Evolutionary conservation across 2,888 invertebrate species (phyloP), one percentile per base, ranked within the genome.

Genomic region (Oscheius sp.): DNA sequence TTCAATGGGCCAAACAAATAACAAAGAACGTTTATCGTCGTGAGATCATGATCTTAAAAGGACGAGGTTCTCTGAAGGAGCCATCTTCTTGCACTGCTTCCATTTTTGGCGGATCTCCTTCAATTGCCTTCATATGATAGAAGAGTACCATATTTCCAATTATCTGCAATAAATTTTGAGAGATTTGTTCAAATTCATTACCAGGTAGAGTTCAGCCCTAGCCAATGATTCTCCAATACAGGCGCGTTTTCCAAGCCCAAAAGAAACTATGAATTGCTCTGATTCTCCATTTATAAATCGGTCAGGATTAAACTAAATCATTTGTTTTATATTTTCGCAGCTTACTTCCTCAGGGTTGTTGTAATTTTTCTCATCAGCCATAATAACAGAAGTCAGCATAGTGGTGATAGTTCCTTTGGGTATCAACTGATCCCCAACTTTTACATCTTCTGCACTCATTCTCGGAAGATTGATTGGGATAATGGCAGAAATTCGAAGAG

Each of bases 351-450:
- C 52, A 1, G 70, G 71, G 46, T 74, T 63, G 21, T 74, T 68
- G 69, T 76, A 81, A 6, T 73, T 12, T 9, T 64, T n/a, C 27
- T 75, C 76, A 71, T 80, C 75, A 1, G 69, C 69, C 27, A 78
- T 73, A 18, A 81, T 66, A 69, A 76, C 21, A 1, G 74, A 52
- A 2, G 77, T 0, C 55, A 80, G 76, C 18, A 80, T 69, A 0
- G 74, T 74, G 18, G 73, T 21, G 16, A 71, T 41, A 1, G 76
- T 72, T 12, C 80, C 81, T 23, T 74, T 63, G 2, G 41, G 18
- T 0, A 81, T 43, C 1, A 64, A 56, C 21, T 76, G 68, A 0
- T 74, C 75, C 25, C 77, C 76, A 25, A 79, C 73, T 2, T 45
- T 18, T 3, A 70, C 68, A 41, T 80, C 77, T 35, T 78, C 64